These are phyloP conservation scores for Lineus longissimus DNA, from an alignment of 1,140 invertebrate genomes.

Conservation along the genomic window DNA sequence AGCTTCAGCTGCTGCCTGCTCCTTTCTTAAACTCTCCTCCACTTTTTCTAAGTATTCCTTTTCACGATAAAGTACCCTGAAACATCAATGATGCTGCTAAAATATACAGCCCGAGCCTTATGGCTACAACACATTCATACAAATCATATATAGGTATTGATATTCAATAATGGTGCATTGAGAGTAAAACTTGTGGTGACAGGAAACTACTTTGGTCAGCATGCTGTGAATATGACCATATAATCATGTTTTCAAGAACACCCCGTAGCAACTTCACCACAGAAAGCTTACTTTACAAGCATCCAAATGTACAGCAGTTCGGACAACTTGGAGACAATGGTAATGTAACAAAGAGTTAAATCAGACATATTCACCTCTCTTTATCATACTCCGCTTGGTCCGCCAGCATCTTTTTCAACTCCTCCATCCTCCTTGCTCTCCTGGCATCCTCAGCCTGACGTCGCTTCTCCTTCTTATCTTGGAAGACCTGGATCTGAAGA, in stretches of 20 bases:
- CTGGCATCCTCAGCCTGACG: constrained; percentile 22
- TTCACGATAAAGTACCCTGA: constrained; percentile 38
- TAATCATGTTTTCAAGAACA: too few relatives aligned
- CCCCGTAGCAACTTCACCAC: too few relatives aligned
- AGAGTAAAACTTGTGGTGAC: too few relatives aligned
- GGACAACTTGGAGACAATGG: too few relatives aligned
- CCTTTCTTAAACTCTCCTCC: constrained; percentile 28
- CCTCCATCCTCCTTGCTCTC: constrained; percentile 27
- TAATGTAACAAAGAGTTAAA: too few relatives aligned
- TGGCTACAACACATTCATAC: not conserved
- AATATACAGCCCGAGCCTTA: not conserved
- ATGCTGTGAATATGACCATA: too few relatives aligned
- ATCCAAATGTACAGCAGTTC: too few relatives aligned
- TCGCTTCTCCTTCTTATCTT: constrained; percentile 24
- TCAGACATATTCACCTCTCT: constrained; percentile 31
- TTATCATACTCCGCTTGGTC: constrained; percentile 34
- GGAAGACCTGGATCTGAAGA: constrained; percentile 24
- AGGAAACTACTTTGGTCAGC: too few relatives aligned
- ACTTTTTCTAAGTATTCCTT: constrained; percentile 35
- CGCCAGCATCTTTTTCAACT: constrained; percentile 25
- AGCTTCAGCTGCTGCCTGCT: constrained; percentile 32
- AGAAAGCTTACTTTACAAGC: too few relatives aligned
- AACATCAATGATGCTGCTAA: constrained; percentile 11
- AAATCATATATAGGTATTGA: too few relatives aligned
- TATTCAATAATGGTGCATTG: too few relatives aligned